Conservation (phyloP, 2,113 vertebrate species). For the Shinisaurus crocodilurus region DNA sequence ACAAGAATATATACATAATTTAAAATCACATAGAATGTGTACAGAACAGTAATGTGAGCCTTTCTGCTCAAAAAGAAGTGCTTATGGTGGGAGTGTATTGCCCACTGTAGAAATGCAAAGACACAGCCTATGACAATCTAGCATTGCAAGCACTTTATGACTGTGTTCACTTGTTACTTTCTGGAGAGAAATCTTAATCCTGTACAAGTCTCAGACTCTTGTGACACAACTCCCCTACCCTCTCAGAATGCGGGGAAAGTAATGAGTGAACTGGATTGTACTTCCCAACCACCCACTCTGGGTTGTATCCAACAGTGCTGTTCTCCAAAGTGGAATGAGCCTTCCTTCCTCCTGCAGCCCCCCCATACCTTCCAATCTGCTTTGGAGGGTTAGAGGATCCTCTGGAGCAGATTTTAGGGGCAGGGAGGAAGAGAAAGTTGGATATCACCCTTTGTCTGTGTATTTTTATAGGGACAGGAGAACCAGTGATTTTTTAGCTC, state of each 20-base stretch:
- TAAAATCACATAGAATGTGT: constrained; percentile 21
- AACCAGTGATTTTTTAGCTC: too few relatives aligned
- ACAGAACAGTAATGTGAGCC: background rate
- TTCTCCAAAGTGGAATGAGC: background rate
- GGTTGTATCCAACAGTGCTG: background rate
- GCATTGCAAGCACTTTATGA: background rate
- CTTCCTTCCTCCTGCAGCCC: too few relatives aligned
- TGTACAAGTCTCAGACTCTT: background rate
- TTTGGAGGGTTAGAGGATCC: background rate
- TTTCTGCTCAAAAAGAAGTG: background rate
- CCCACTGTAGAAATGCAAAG: background rate
- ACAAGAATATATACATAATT: constrained; percentile 60
- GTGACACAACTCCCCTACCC: background rate
- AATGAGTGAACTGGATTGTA: background rate
- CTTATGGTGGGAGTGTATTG: background rate
- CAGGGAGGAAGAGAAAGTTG: background rate
- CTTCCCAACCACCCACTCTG: background rate
- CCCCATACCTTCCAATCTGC: background rate
- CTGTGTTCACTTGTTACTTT: background rate
- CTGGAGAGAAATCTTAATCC: background rate
- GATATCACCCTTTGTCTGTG: background rate
- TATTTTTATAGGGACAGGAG: too few relatives aligned
- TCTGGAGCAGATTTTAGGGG: background rate
- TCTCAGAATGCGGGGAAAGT: background rate
- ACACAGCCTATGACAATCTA: background rate